These are phyloP conservation scores for Macrotis lagotis DNA, from an alignment of 2,113 vertebrate genomes.

Conservation along the genomic window DNA sequence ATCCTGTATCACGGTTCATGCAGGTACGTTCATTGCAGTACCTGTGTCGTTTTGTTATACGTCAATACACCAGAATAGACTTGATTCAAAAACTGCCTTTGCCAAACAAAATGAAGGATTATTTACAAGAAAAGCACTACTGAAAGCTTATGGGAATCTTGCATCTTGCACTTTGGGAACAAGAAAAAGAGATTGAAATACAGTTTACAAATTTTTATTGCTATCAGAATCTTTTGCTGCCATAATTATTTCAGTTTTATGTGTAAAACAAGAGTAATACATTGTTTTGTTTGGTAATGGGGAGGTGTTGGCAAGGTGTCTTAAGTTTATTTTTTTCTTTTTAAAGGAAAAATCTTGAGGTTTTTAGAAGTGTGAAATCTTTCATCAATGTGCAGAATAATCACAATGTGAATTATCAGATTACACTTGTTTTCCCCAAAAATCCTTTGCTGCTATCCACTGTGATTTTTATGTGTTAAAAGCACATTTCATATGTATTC, in stretches of 20 bases:
- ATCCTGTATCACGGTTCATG: constrained; percentile 98
- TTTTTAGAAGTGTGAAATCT: constrained; percentile 82
- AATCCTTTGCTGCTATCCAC: constrained; percentile 90
- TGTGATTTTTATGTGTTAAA: constrained; percentile 91
- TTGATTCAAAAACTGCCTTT: constrained; percentile 99
- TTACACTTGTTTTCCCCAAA: constrained; percentile 78
- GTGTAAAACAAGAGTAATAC: constrained; percentile 78
- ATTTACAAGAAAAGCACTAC: constrained; percentile 99
- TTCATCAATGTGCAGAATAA: constrained; percentile 85
- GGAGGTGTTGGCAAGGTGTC: constrained; percentile 68
- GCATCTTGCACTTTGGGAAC: constrained; percentile 96
- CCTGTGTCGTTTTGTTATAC: constrained; percentile 98
- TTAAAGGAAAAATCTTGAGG: constrained; percentile 79
- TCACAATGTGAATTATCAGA: constrained; percentile 88
- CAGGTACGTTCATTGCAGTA: constrained; percentile 99
- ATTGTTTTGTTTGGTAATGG: constrained; percentile 71
- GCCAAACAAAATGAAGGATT: constrained; percentile 99
- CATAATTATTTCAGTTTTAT: constrained; percentile 85
- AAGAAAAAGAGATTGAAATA: constrained; percentile 87
- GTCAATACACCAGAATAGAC: constrained; percentile 99
- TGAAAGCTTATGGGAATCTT: constrained; percentile 89
- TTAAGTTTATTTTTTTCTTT: constrained; percentile 74
- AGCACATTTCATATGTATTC: constrained; percentile 89
- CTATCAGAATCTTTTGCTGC: constrained; percentile 87
- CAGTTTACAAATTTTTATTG: constrained; percentile 93